Evolutionary conservation across 2,797 vertebrate species (phyloP).

Genomic region (Myotis daubentonii): DNA sequence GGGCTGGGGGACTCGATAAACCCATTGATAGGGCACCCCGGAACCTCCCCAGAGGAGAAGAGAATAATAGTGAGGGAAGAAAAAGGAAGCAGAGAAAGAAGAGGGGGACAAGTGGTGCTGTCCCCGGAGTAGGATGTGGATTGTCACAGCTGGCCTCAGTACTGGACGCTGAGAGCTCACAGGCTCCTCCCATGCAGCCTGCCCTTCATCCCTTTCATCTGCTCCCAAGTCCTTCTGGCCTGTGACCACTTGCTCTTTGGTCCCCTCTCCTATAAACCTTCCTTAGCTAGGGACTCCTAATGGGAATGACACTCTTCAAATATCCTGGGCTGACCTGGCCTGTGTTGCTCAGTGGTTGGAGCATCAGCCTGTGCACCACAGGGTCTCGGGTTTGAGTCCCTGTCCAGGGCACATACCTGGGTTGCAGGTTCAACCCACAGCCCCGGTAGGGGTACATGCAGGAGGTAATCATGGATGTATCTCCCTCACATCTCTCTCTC

Average conservation of each 20-base stretch:
- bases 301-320: not conserved
- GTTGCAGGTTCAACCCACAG: too few species aligned
- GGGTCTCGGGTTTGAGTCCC: too few species aligned
- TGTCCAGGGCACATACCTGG: too few species aligned
- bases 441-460: too few species aligned
- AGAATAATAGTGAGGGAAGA: not conserved
- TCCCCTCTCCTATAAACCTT: not conserved
- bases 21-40: too few species aligned
- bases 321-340: not conserved
- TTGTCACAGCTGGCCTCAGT: not conserved
- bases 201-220: not conserved
- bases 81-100: not conserved
- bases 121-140: fast-evolving
- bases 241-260: not conserved
- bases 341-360: too few species aligned
- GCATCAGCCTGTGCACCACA: too few species aligned
- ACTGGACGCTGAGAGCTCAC: fast-evolving
- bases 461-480: too few species aligned
- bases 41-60: not conserved
- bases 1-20: too few species aligned
- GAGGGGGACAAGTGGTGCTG: not conserved
- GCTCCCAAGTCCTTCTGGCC: not conserved
- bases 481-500: too few species aligned
- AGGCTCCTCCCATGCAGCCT: not conserved
- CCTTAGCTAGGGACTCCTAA: not conserved